These are phyloP conservation scores for Macrosoma leucophasiata DNA, from an alignment of 2,888 invertebrate genomes.

Conservation along the genomic window DNA sequence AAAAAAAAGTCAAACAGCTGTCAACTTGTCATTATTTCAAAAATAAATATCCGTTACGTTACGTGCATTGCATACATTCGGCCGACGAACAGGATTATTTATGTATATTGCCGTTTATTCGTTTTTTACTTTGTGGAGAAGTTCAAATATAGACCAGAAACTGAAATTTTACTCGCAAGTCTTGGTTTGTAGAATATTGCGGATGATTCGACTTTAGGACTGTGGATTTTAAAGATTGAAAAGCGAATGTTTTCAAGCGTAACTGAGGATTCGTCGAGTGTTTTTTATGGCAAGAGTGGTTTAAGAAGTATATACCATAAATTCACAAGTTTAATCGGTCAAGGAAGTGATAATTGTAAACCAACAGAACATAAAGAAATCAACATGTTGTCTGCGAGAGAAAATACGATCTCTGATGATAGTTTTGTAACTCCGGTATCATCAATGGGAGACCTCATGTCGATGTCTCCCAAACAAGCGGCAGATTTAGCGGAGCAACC, in stretches of 20 bases:
- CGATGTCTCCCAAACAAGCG: conserved; percentile 47
- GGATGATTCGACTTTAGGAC: too few species aligned
- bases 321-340: conserved; percentile 43
- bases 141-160: conserved; percentile 10
- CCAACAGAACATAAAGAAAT: conserved; percentile 15
- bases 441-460: conserved; percentile 56
- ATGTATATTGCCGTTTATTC: conserved; percentile 6
- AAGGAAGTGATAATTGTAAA: conserved; percentile 21
- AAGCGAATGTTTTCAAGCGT: conserved; percentile 52
- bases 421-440: conserved; percentile 54
- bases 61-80: too few species aligned
- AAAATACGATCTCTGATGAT: conserved; percentile 46
- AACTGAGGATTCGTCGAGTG: conserved; percentile 29
- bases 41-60: conserved; percentile 18
- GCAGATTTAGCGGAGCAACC: conserved; percentile 33
- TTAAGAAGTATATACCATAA: conserved; percentile 42
- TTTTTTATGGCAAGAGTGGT: conserved; percentile 35
- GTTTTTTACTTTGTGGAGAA: conserved; percentile 4
- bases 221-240: background rate
- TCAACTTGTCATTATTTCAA: conserved; percentile 14
- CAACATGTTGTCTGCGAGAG: conserved; percentile 43
- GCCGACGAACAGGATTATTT: conserved; percentile 7
- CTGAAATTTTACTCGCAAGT: conserved; percentile 8
- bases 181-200: background rate
- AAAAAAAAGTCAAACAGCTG: too few species aligned